Percentiles rank a stretch among this genome's conserved stretches.
phyloP scores from a whole-genome alignment of 2,797 vertebrate species.

The Carcharodon carcharias region DNA sequence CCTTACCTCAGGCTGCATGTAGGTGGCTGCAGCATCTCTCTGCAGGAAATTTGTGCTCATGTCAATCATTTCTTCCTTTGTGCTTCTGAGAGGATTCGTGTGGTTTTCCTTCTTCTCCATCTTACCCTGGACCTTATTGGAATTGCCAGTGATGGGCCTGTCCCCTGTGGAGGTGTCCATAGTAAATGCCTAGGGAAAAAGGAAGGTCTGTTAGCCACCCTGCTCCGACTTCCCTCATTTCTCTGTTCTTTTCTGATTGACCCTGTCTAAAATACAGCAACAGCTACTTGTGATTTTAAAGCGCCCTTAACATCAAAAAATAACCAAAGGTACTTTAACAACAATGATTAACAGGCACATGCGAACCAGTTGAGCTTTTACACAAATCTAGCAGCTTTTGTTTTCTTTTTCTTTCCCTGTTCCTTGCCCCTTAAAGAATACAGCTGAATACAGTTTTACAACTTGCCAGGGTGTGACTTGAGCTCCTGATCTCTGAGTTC shows the following conservation, averaged over 20 bases:
- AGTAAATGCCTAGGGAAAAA: constrained; percentile 61
- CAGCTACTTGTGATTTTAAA: not conserved
- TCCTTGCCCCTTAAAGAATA: not conserved
- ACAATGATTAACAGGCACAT: not conserved
- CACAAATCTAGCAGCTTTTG: not conserved
- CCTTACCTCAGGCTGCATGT: constrained; percentile 62
- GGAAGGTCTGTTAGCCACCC: not conserved
- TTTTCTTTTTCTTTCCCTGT: not conserved
- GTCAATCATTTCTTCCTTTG: constrained; percentile 51
- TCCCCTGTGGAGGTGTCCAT: constrained; percentile 56
- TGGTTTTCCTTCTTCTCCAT: constrained; percentile 48
- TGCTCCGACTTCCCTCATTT: not conserved
- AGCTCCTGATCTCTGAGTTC: not conserved
- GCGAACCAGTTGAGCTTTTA: not conserved
- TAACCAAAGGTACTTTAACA: not conserved
- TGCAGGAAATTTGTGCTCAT: constrained; percentile 53
- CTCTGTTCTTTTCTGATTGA: not conserved
- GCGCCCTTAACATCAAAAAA: not conserved
- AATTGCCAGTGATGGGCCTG: constrained; percentile 47
- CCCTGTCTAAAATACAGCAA: not conserved
- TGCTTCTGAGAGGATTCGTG: constrained; percentile 46
- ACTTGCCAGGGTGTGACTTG: not conserved
- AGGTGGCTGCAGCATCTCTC: constrained; percentile 65
- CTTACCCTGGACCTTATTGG: constrained; percentile 46
- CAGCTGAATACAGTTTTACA: not conserved